A percentile compares a stretch with the other conserved stretches of the same genome.
Conservation (phyloP, 2,888 invertebrate species). For the Drymonia ruficornis region DNA sequence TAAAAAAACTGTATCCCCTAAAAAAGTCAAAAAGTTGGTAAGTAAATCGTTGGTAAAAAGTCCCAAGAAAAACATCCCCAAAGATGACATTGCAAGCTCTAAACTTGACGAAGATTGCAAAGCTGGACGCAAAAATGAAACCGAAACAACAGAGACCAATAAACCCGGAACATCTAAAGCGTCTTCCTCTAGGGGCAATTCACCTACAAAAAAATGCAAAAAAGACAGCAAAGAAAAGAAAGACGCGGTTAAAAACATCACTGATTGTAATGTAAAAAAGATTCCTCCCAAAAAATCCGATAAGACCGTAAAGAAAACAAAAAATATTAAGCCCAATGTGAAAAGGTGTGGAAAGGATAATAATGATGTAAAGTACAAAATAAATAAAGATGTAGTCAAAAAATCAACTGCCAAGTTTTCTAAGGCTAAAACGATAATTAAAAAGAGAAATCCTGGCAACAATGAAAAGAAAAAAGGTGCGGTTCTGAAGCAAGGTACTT, state of each 20-base stretch:
- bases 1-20: slow-evolving; percentile 62
- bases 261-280: slow-evolving; percentile 49
- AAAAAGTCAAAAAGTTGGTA: slow-evolving; percentile 65
- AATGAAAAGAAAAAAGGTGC: slow-evolving; percentile 57
- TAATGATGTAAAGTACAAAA: slow-evolving; percentile 73
- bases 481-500: slow-evolving; percentile 33
- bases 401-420: slow-evolving; percentile 55
- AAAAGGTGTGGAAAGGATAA: slow-evolving; percentile 49
- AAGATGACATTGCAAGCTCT: slow-evolving; percentile 52
- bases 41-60: slow-evolving; percentile 61
- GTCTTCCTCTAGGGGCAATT: slow-evolving; percentile 52
- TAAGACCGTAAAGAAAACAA: slow-evolving; percentile 42
- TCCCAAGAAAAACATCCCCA: slow-evolving; percentile 57
- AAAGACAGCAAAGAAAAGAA: slow-evolving; percentile 73
- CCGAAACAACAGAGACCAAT: slow-evolving; percentile 43
- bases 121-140: slow-evolving; percentile 52
- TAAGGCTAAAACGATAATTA: slow-evolving; percentile 61
- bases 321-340: slow-evolving; percentile 42
- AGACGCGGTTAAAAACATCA: slow-evolving; percentile 57
- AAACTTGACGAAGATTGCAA: slow-evolving; percentile 55
- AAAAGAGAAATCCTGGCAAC: slow-evolving; percentile 48
- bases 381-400: slow-evolving; percentile 64
- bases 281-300: slow-evolving; percentile 50
- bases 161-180: slow-evolving; percentile 60
- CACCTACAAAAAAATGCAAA: slow-evolving; percentile 64